Base-by-base conservation (phyloP, 2,888 invertebrate genomes). In the Piscicola geometra region DNA sequence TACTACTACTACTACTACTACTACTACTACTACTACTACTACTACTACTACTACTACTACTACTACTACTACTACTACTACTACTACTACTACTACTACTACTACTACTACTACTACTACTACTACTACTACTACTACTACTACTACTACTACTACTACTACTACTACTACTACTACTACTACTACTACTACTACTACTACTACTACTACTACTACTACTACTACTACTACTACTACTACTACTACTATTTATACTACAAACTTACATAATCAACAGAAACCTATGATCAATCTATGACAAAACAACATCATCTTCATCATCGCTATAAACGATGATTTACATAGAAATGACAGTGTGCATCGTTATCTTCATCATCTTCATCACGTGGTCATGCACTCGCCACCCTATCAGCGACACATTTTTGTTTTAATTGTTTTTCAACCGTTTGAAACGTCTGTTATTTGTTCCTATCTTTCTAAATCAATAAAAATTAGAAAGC, bases 171-270 rank as follows among this genome's bases (percentile, higher is more conserved):
- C 12, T 68, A 68, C 12, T 68, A 68, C 12, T 68, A 68, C 12
- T 68, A 68, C 12, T 68, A 68, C 12, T 68, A 68, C 15, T 68
- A 68, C 15, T 68, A 68, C 15, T 68, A 68, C 15, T 68, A 68
- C 15, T 68, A 68, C 15, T 68, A 68, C 15, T 71, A 25, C 15
- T 33, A 68, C 15, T 68, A 68, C 15, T 68, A 68, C 12, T 68
- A 18, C 15, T 35, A 68, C 15, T 28, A 68, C 12, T 68, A 68
- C 12, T 68, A 68, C 9, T 28, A 68, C 12, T 68, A 68, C 12
- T 68, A 68, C 12, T 68, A 68, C 12, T 68, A 68, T 9, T 68
- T 18, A n/a, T 68, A 68, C 12, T 68, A 68, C 15, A n/a, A n/a
- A n/a, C n/a, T n/a, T n/a, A n/a, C n/a, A n/a, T n/a, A n/a, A n/a